Evolutionary conservation across 2,888 invertebrate species (phyloP).

Genomic region (Meiosimyza platycephala): DNA sequence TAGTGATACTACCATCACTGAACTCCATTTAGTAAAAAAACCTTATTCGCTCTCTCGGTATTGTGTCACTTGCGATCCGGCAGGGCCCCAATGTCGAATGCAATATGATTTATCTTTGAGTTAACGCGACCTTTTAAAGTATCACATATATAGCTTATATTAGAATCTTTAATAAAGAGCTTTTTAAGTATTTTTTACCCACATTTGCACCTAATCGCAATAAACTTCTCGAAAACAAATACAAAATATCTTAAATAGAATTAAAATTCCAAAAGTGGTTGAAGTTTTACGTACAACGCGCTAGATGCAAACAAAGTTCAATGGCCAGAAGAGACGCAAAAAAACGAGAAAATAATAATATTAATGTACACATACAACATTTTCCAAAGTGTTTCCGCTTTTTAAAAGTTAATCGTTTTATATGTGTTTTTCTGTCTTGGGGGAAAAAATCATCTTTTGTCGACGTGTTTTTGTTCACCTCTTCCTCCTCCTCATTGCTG

Average conservation of each 20-base stretch:
- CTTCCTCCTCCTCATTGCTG: not conserved
- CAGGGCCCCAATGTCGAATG: no score
- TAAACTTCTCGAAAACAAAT: no score
- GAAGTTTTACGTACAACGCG: not conserved
- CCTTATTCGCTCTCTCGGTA: no score
- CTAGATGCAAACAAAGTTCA: slow-evolving; percentile 23
- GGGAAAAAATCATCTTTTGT: slow-evolving; percentile 12
- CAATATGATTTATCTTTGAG: no score
- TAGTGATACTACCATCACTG: no score
- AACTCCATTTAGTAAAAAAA: no score
- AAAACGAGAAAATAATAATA: not conserved
- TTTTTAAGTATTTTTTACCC: not conserved
- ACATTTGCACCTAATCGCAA: no score
- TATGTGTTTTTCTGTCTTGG: slow-evolving; percentile 20
- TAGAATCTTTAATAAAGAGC: no score
- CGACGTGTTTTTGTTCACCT: slow-evolving; percentile 5
- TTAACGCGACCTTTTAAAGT: no score
- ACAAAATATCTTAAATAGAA: not conserved
- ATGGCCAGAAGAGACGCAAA: slow-evolving; percentile 28
- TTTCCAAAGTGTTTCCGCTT: slow-evolving; percentile 42
- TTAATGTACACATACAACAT: slow-evolving; percentile 4
- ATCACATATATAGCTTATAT: no score
- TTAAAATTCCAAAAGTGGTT: slow-evolving; percentile 31
- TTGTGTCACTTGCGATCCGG: no score
- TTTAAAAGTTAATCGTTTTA: slow-evolving; percentile 30